Evolutionary conservation across 2,888 invertebrate species (phyloP).

Genomic region (Lasius fuliginosus): DNA sequence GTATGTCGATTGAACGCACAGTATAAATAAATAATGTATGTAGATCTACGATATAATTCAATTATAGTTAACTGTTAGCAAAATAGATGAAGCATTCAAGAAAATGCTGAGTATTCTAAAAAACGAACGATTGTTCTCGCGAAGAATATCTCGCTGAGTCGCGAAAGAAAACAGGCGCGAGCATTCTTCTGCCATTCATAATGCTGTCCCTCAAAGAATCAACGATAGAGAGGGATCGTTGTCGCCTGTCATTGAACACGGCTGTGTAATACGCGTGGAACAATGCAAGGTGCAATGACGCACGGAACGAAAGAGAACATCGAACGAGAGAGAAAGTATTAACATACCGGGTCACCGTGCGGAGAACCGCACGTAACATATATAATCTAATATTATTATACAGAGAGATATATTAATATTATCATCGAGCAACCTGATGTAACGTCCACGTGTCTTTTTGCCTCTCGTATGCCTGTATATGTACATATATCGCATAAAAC

Average conservation of each 20-base stretch:
- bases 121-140: not conserved
- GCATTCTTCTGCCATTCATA: slow-evolving; percentile 46
- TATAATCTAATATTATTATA: not conserved
- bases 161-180: not conserved
- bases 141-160: slow-evolving; percentile 13
- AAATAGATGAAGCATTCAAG: not conserved
- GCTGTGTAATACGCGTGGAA: slow-evolving; percentile 45
- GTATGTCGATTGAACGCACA: too few relatives aligned
- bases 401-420: not conserved
- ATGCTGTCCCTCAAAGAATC: not conserved
- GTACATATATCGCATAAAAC: not conserved
- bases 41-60: not conserved
- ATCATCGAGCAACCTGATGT: not conserved
- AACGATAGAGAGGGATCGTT: slow-evolving; percentile 49
- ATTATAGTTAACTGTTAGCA: not conserved
- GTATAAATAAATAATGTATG: too few relatives aligned
- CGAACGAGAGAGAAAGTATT: slow-evolving; percentile 69
- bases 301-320: slow-evolving; percentile 68
- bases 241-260: slow-evolving; percentile 57
- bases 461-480: too few relatives aligned
- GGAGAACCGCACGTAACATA: not conserved
- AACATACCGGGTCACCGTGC: slow-evolving; percentile 56
- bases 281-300: slow-evolving; percentile 65
- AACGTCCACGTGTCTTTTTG: not conserved
- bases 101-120: not conserved